These are phyloP conservation scores for Neodiprion pinetum DNA, from an alignment of 1,140 invertebrate genomes.

Conservation along the genomic window DNA sequence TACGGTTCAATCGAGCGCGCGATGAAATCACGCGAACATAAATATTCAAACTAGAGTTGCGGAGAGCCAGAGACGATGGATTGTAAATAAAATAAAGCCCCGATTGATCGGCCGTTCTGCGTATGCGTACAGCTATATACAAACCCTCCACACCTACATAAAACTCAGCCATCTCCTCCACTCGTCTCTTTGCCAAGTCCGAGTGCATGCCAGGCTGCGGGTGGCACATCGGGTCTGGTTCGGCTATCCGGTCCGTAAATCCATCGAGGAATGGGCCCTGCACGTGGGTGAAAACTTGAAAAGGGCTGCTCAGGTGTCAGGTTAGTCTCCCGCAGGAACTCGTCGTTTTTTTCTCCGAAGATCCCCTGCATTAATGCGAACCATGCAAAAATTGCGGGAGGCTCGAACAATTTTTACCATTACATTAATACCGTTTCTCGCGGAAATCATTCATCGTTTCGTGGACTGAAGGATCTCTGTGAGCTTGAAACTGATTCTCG, in stretches of 20 bases:
- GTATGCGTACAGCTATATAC: not conserved
- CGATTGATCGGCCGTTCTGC: not conserved
- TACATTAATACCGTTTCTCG: no score
- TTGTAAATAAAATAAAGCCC: not conserved
- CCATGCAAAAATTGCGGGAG: no score
- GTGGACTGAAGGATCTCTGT: no score
- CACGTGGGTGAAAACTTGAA: not conserved
- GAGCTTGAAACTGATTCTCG: not conserved
- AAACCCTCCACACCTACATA: no score
- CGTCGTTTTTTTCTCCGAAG: no score
- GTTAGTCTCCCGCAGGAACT: not conserved
- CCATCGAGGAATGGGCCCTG: not conserved
- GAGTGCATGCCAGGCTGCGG: not conserved
- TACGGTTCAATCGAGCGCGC: not conserved
- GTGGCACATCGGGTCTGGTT: not conserved
- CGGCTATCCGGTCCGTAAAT: not conserved
- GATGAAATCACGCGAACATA: not conserved
- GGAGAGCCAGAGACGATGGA: not conserved
- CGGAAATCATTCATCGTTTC: no score
- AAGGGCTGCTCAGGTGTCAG: not conserved
- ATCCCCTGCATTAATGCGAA: no score
- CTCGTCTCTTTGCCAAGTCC: no score
- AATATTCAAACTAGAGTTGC: not conserved
- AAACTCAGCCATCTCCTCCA: not conserved
- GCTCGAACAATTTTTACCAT: no score